Conservation (phyloP, 2,113 vertebrate genomes). For the Phocoena phocoena region DNA sequence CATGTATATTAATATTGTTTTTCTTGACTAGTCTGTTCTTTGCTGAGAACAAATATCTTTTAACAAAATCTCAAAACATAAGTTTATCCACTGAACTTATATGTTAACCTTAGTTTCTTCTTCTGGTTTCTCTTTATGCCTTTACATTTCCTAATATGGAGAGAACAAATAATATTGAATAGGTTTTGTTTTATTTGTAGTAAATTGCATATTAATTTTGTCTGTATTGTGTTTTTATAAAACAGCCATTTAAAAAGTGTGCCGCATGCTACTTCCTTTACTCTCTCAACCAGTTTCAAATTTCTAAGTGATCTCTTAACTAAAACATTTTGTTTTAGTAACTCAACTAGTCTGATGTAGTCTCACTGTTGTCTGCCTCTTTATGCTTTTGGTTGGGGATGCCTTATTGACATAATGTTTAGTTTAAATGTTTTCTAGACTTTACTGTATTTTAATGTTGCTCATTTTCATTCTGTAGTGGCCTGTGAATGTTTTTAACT, state of each 20-base stretch:
- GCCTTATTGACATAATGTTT: slow-evolving; percentile 68
- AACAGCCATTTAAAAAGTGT: slow-evolving; percentile 70
- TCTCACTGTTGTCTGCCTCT: slow-evolving; percentile 63
- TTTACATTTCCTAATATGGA: not conserved
- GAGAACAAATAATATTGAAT: not conserved
- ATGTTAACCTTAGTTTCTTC: not conserved
- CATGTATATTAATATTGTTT: not conserved
- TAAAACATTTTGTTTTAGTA: slow-evolving; percentile 59
- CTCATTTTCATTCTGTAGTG: not conserved
- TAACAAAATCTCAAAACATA: not conserved
- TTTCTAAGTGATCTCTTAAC: slow-evolving; percentile 53
- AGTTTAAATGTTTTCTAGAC: slow-evolving; percentile 7
- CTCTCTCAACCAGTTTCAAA: slow-evolving; percentile 62
- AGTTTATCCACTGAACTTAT: not conserved
- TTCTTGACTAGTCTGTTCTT: not conserved
- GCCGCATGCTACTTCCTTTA: slow-evolving; percentile 79
- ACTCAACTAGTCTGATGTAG: slow-evolving; percentile 62
- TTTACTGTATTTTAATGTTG: not conserved
- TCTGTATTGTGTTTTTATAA: slow-evolving; percentile 64
- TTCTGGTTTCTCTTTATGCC: not conserved
- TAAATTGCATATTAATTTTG: slow-evolving; percentile 70
- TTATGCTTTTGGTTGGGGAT: slow-evolving; percentile 57
- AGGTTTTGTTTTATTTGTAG: not conserved
- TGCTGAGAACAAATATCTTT: not conserved
- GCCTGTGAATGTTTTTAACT: slow-evolving; percentile 40